A percentile compares a stretch with the other conserved stretches of the same genome.
Evolutionary conservation across 2,797 vertebrate species (phyloP).

Genomic region (Distichodus sexfasciatus): DNA sequence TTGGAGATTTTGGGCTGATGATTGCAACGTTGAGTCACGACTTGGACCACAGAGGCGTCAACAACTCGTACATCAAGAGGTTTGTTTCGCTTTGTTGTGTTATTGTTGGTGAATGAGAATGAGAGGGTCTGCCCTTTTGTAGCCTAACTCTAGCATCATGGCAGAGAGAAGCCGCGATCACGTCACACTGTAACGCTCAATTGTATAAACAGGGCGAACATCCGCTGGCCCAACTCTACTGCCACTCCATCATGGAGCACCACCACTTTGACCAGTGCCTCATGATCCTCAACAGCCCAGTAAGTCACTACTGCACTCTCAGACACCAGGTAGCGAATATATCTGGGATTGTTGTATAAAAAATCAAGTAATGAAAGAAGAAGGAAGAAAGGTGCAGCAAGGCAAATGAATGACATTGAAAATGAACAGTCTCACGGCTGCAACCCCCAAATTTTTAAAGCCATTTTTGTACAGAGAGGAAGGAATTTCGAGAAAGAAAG

Average conservation of each 20-base stretch:
- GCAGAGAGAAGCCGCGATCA: too few relatives aligned
- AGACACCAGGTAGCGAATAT: not conserved
- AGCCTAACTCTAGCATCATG: not conserved
- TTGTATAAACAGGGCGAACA: slow-evolving; percentile 81
- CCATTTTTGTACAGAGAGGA: too few relatives aligned
- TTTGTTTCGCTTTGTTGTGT: slow-evolving; percentile 60
- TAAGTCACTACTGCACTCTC: too few relatives aligned
- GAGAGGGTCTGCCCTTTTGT: not conserved
- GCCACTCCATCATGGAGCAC: slow-evolving; percentile 97
- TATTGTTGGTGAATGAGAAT: not conserved
- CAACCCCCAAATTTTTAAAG: too few relatives aligned
- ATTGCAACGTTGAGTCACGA: slow-evolving; percentile 94
- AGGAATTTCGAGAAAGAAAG: too few relatives aligned
- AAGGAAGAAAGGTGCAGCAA: too few relatives aligned
- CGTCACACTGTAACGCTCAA: not conserved
- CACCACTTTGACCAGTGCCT: slow-evolving; percentile 98
- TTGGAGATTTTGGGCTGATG: slow-evolving; percentile 88
- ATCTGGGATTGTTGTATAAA: too few relatives aligned
- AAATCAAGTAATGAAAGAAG: too few relatives aligned
- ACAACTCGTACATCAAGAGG: slow-evolving; percentile 97
- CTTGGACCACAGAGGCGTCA: slow-evolving; percentile 96
- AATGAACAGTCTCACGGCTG: too few relatives aligned
- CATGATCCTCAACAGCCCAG: slow-evolving; percentile 96
- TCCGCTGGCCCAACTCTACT: slow-evolving; percentile 93
- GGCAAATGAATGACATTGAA: too few relatives aligned